These are phyloP conservation scores for Urocynchramus pylzowi DNA, from an alignment of 2,113 vertebrate genomes.

Conservation along the genomic window DNA sequence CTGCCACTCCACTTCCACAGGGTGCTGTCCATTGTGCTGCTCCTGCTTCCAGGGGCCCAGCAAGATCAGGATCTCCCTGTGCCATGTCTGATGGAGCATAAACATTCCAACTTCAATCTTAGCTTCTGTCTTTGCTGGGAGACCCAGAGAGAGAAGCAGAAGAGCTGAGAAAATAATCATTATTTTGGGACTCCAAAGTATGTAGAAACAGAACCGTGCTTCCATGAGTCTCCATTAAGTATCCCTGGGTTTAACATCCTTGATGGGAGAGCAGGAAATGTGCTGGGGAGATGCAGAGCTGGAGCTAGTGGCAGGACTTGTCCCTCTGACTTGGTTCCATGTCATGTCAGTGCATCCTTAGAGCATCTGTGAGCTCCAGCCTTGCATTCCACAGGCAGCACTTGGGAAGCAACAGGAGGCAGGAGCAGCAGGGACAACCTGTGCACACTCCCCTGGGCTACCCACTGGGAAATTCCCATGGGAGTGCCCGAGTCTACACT, in stretches of 20 bases:
- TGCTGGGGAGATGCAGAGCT: neutral
- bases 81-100: neutral
- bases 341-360: neutral
- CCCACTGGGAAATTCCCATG: neutral
- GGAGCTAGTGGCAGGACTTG: accelerated
- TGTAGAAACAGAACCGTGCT: neutral
- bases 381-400: neutral
- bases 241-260: neutral
- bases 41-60: neutral
- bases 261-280: neutral
- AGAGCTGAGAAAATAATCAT: neutral
- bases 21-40: neutral
- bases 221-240: neutral
- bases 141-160: neutral
- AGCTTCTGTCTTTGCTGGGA: neutral
- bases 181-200: neutral
- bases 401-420: neutral
- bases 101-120: neutral
- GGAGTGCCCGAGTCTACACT: accelerated
- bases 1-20: accelerated
- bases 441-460: neutral
- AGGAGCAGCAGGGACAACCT: neutral
- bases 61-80: neutral
- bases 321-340: accelerated
- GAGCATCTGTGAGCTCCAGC: neutral